Base-by-base conservation (phyloP, 2,113 vertebrate species). In the Machaerirhynchus nigripectus region DNA sequence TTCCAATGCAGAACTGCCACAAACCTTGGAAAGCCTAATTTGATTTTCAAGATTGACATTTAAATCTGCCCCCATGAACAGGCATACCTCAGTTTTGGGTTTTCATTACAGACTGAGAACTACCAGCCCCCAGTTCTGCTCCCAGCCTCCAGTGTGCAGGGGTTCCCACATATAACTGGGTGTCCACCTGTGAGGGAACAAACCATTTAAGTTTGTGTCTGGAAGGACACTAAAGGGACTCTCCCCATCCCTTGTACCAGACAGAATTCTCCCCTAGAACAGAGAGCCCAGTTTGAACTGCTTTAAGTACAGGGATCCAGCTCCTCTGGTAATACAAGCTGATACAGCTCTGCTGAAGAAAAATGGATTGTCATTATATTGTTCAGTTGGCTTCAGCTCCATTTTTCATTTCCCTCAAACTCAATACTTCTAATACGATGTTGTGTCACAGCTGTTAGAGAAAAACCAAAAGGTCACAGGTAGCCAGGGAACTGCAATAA, bases 91-190 rank as follows among this genome's bases (percentile, higher is more conserved):
- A 61, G 0, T 49, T 80, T 19, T 53, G 39, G 30, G 15, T 70
- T 57, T 50, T 59, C 28, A 30, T 4, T 26, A 18, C 53, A 44
- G 30, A 53, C 0, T 35, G 20, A 92, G 42, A 71, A 22, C 17
- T 11, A 30, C 8, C 44, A 84, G 35, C 19, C 11, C 40, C 37
- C 28, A n/a, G n/a, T 13, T 57, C 37, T 81, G 13, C 16, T 39
- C 39, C 11, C 30, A 83, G 35, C 21, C 11, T 44, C 37, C 27
- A n/a, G 37, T 27, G 9, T 40, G 22, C 52, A 67, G 22, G 7
- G 6, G 2, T 24, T n/a, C 4, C 1, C 40, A 33, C 3, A 13
- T 33, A 30, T 3, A 30, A 30, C 21, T n/a, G 7, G 42, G 28
- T 21, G 2, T 11, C 17, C 37, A 13, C 0, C 0, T 12, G 15